Evolutionary conservation across 2,113 vertebrate genomes (phyloP).

Genomic region (Ahaetulla prasina): DNA sequence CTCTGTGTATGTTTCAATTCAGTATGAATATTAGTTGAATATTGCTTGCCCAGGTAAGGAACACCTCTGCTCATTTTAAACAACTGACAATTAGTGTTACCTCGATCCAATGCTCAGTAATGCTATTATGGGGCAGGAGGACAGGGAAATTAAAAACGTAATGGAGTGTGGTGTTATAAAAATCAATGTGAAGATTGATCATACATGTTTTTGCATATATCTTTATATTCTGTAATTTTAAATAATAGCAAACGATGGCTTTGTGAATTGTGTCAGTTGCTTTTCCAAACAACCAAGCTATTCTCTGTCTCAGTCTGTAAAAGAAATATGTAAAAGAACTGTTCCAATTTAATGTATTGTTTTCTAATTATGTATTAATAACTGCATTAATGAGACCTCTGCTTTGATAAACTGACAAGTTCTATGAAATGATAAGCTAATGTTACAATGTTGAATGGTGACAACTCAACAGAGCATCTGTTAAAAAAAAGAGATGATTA

Average conservation of each 20-base stretch:
- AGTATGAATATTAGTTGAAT: background rate
- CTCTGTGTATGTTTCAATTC: background rate
- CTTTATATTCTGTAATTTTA: constrained; percentile 69
- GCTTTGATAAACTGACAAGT: constrained; percentile 86
- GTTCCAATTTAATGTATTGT: constrained; percentile 89
- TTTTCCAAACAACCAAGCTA: constrained; percentile 88
- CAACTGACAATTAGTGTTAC: background rate
- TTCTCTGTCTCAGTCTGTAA: constrained; percentile 70
- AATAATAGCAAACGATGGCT: constrained; percentile 73
- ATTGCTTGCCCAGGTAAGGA: background rate
- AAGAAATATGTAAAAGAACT: constrained; percentile 89
- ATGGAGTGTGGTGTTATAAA: constrained; percentile 57
- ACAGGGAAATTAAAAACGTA: constrained; percentile 47
- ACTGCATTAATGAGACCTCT: constrained; percentile 80
- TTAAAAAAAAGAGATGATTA: constrained; percentile 62
- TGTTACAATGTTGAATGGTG: constrained; percentile 67
- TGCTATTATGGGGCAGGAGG: background rate
- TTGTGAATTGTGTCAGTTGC: constrained; percentile 83
- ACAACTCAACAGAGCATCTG: constrained; percentile 69
- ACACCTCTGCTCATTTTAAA: background rate
- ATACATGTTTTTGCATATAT: constrained; percentile 63
- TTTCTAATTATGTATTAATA: constrained; percentile 80
- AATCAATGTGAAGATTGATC: constrained; percentile 67
- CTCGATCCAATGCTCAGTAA: background rate
- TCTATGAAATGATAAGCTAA: constrained; percentile 78